Conservation (phyloP, 1,140 invertebrate genomes). For the Myzus persicae region DNA sequence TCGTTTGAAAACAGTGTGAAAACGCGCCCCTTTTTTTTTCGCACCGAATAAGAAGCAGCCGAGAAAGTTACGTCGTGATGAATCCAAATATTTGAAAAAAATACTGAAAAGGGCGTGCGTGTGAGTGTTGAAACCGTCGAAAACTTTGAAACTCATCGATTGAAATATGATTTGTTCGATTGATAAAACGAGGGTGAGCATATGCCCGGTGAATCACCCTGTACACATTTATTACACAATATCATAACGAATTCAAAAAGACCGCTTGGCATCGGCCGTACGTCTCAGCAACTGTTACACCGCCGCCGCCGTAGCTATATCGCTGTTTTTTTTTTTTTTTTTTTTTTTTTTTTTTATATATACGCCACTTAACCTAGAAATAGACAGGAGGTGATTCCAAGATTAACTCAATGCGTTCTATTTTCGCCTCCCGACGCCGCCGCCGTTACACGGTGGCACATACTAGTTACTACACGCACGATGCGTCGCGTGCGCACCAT, state of each 20-base stretch:
- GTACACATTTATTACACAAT: neutral
- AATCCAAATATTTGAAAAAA: neutral
- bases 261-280: conserved; percentile 39
- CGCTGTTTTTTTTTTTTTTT: conserved; percentile 18
- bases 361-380: conserved; percentile 55
- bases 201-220: neutral
- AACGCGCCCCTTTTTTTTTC: too few species aligned
- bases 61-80: neutral
- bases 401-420: conserved; percentile 54
- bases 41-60: too few species aligned
- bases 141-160: too few species aligned
- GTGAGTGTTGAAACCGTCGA: neutral
- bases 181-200: neutral
- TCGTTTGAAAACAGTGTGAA: neutral
- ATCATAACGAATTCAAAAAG: conserved; percentile 28
- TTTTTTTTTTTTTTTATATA: conserved; percentile 22
- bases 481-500: neutral
- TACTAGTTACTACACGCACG: conserved; percentile 8
- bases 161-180: too few species aligned
- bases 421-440: conserved; percentile 11
- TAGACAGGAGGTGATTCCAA: conserved; percentile 46
- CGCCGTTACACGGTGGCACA: conserved; percentile 26
- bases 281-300: conserved; percentile 23
- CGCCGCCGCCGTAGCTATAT: neutral
- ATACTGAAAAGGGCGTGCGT: neutral